Conservation (phyloP, 2,113 vertebrate genomes). For the Menidia beryllina region DNA sequence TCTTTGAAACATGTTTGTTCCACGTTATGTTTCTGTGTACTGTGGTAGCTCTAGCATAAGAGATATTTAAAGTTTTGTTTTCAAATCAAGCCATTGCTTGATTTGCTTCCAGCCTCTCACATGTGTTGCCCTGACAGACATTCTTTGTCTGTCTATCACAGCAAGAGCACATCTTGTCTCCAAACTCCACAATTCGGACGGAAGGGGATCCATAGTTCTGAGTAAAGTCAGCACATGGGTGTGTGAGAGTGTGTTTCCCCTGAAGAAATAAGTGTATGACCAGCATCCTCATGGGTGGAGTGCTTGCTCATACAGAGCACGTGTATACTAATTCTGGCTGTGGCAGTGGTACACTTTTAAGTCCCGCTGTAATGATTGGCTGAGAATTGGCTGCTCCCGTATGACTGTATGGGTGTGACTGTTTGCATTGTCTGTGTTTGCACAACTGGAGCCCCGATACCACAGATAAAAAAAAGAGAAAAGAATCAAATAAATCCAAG, state of each 20-base stretch:
- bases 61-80: conserved; percentile 11
- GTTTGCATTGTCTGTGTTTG: not conserved
- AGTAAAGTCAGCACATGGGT: conserved; percentile 49
- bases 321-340: conserved; percentile 55
- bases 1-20: no score
- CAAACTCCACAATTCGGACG: conserved; percentile 30
- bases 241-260: conserved; percentile 38
- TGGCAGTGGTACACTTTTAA: conserved; percentile 12
- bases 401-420: conserved; percentile 18
- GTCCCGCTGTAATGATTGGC: conserved; percentile 24
- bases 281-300: conserved; percentile 41
- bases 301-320: conserved; percentile 33
- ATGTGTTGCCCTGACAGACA: conserved; percentile 47
- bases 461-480: not conserved
- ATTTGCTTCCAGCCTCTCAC: conserved; percentile 30
- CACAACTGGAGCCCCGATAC: not conserved
- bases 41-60: not conserved
- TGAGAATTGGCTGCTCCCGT: conserved; percentile 5
- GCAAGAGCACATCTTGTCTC: conserved; percentile 32
- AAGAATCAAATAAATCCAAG: no score
- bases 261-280: conserved; percentile 60
- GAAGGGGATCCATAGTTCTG: conserved; percentile 35
- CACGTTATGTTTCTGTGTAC: no score
- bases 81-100: conserved; percentile 10
- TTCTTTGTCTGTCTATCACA: conserved; percentile 49